These are phyloP conservation scores for Liparis tanakae DNA, from an alignment of 2,797 vertebrate species.

Conservation along the genomic window DNA sequence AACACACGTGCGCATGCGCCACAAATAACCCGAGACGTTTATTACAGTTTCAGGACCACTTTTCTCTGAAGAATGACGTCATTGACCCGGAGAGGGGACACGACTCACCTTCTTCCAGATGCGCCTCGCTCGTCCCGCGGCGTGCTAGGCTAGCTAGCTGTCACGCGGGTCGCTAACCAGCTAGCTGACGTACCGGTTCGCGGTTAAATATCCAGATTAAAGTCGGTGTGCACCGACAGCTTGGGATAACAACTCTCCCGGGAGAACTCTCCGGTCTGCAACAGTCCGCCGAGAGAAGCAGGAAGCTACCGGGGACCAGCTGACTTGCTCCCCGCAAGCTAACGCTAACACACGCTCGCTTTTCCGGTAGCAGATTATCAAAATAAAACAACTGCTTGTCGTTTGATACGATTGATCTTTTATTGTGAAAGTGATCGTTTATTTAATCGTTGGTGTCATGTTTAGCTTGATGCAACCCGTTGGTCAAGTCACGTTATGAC, in stretches of 20 bases:
- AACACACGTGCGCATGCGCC: fast-evolving
- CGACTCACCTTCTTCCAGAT: conserved; percentile 35
- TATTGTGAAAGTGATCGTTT: not conserved
- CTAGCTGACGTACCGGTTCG: conserved; percentile 10
- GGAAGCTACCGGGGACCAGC: conserved; percentile 15
- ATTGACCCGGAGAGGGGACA: too few species aligned
- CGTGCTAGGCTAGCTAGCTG: conserved; percentile 46
- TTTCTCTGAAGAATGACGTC: not conserved
- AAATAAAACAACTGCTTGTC: not conserved
- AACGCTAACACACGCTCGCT: too few species aligned
- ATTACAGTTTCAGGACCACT: not conserved
- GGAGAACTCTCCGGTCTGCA: not conserved
- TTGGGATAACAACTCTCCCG: not conserved
- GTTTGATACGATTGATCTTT: not conserved
- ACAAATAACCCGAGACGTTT: fast-evolving
- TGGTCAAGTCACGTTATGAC: not conserved
- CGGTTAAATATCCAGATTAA: fast-evolving
- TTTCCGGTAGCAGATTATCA: not conserved
- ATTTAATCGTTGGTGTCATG: fast-evolving
- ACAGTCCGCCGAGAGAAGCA: not conserved
- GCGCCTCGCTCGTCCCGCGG: conserved; percentile 31
- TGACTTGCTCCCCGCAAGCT: conserved; percentile 16
- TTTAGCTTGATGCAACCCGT: not conserved
- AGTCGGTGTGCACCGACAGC: not conserved
- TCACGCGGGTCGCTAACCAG: not conserved